Evolutionary conservation across 2,113 vertebrate species (phyloP), one percentile per base, ranked within the genome.

Genomic region (Aramus guarauna): DNA sequence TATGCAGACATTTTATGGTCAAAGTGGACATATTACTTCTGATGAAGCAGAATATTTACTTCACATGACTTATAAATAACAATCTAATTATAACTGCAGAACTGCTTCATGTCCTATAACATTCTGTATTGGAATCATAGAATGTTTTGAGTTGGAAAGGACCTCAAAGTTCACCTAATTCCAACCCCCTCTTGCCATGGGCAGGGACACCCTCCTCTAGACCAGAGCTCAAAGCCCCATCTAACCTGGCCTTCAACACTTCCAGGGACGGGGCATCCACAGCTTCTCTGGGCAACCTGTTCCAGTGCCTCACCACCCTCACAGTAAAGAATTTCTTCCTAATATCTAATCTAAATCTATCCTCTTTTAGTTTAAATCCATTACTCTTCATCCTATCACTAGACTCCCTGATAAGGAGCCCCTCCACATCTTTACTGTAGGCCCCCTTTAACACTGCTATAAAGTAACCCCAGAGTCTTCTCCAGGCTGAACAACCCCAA

Each of bases 391-490:
- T 62, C 14, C 52, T 50, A 22, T 62, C 27, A 26, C 22, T n/a
- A 13, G 11, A 3, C 3, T 24, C 19, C 11, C 4, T 43, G 15
- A 27, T 18, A 52, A 67, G 12, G 34, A 73, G 3, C 3, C 11
- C 9, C 15, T 39, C 9, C 23, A 29, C 23, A 20, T 45, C 36
- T 68, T 43, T 68, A 13, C 18, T 66, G 18, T 17, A 50, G 32
- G 20, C 20, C 13, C 18, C 55, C 23, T 41, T 41, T 41, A 41
- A 41, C 39, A 41, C 39, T 41, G 39, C 39, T 41, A 41, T 12
- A 41, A 41, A 12, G 39, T 41, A 11, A 11, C 11, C 11, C 9
- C 1, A 0, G 7, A 47, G 6, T 50, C 6, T 27, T 37, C 30
- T 30, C 15, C 3, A 41, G 9, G 16, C 13, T 71, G 7, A 82